Conservation (phyloP, 2,113 vertebrate genomes). For the Cynopterus brachyotis region DNA sequence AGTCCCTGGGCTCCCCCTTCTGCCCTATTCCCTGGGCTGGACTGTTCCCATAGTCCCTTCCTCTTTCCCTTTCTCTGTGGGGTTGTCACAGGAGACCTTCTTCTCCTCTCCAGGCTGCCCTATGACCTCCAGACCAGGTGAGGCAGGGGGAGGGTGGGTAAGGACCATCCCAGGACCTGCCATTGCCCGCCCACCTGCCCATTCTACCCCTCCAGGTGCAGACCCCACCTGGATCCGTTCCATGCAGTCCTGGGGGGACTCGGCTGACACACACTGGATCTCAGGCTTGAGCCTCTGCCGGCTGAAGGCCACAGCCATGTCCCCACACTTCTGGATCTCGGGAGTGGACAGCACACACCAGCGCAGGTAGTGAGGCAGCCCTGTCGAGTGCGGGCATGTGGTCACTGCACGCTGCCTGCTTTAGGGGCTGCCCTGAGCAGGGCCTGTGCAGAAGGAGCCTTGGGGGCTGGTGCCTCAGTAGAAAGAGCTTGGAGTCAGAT, state of each 20-base stretch:
- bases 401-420: not conserved
- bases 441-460: not conserved
- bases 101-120: not conserved
- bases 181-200: rapidly evolving
- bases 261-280: conserved; percentile 89
- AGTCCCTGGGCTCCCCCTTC: not conserved
- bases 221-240: conserved; percentile 89
- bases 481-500: not conserved
- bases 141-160: not conserved
- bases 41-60: not conserved
- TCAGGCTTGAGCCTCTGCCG: conserved; percentile 84
- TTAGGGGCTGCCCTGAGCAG: not conserved
- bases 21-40: not conserved
- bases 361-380: conserved; percentile 84
- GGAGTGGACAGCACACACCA: conserved; percentile 92
- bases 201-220: rapidly evolving
- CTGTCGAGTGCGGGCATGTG: conserved; percentile 68
- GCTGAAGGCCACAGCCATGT: conserved; percentile 89
- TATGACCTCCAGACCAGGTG: not conserved
- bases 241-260: conserved; percentile 90
- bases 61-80: not conserved
- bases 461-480: rapidly evolving
- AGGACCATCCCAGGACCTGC: not conserved
- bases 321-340: conserved; percentile 92
- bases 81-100: not conserved